phyloP scores from a whole-genome alignment of 2,113 vertebrate species.

The Oreochromis tanganicae region DNA sequence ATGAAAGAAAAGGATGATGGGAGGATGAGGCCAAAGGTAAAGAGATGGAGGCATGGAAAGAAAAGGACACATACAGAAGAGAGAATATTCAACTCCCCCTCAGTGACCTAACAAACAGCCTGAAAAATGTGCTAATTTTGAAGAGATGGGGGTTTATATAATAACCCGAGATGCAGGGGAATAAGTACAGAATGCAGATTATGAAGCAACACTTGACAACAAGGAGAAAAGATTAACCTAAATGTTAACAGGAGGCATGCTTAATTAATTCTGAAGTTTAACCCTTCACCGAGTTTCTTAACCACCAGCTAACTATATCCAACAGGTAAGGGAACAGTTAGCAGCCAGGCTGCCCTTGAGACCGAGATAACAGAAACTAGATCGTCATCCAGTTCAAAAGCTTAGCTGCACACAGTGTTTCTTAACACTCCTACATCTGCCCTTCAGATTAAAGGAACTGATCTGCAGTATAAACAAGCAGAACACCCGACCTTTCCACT shows the following conservation, averaged over 20 bases:
- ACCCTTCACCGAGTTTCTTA: fast-evolving
- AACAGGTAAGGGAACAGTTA: neutral
- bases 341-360: neutral
- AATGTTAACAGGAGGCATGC: neutral
- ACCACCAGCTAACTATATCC: neutral
- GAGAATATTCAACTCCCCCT: neutral
- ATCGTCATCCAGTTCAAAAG: neutral
- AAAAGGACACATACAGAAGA: neutral
- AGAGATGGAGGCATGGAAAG: neutral
- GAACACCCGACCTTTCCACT: neutral
- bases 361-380: neutral
- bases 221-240: neutral
- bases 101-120: neutral
- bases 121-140: neutral
- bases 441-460: neutral
- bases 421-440: neutral
- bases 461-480: neutral
- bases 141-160: neutral
- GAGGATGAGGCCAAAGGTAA: neutral
- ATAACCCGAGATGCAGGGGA: neutral
- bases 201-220: neutral
- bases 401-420: neutral
- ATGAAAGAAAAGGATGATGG: neutral
- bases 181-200: neutral
- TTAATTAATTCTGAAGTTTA: neutral